Evolutionary conservation across 2,113 vertebrate species (phyloP).

Genomic region (Talpa occidentalis): DNA sequence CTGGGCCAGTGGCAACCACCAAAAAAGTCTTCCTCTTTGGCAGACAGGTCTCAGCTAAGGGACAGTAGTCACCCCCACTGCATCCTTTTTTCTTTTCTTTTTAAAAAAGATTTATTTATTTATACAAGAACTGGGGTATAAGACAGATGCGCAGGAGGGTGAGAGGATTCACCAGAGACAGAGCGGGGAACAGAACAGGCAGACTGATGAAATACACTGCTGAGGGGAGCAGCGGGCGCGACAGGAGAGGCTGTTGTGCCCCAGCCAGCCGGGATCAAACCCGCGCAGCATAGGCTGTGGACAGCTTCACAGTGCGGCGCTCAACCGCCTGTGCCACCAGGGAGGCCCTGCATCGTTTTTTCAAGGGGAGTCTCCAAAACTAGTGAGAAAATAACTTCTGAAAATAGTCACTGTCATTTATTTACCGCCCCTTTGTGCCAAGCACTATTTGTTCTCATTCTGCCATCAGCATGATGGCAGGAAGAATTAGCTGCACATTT

Average conservation of each 20-base stretch:
- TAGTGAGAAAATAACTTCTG: not conserved
- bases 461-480: not conserved
- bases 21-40: not conserved
- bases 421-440: not conserved
- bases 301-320: too few relatives aligned
- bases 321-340: too few relatives aligned
- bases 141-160: too few relatives aligned
- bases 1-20: not conserved
- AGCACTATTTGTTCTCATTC: not conserved
- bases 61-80: conserved; percentile 28
- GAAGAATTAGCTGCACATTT: not conserved
- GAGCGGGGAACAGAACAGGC: too few relatives aligned
- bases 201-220: too few relatives aligned
- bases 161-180: too few relatives aligned
- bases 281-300: too few relatives aligned
- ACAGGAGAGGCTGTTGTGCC: too few relatives aligned
- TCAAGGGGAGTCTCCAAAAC: not conserved
- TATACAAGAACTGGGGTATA: too few relatives aligned
- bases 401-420: not conserved
- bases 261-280: too few relatives aligned
- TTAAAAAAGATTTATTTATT: too few relatives aligned
- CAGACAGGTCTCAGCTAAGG: not conserved
- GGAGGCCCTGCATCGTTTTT: not conserved
- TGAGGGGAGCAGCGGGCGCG: too few relatives aligned
- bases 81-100: not conserved